phyloP scores from a whole-genome alignment of 1,140 invertebrate genomes.

The Bombyx mandarina region DNA sequence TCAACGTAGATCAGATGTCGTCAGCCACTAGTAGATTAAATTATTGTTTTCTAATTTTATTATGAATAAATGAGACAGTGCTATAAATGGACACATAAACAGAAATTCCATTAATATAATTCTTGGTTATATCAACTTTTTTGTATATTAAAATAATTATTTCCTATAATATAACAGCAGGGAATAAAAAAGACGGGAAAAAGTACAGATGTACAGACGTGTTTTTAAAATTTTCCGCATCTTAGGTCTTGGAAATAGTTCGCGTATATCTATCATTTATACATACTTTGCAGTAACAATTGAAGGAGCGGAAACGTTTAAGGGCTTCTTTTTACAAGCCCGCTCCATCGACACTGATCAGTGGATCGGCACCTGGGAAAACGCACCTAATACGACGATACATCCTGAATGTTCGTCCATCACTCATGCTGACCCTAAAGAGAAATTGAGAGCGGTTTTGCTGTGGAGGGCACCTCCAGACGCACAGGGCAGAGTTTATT shows the following conservation, averaged over 20 bases:
- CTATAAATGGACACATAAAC: no score
- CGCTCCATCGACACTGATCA: conserved; percentile 77
- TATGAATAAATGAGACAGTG: no score
- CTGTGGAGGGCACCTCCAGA: conserved; percentile 81
- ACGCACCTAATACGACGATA: conserved; percentile 79
- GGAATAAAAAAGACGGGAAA: not conserved
- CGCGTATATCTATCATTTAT: not conserved
- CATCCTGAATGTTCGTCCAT: conserved; percentile 84
- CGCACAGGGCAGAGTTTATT: conserved; percentile 78
- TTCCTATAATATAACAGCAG: not conserved
- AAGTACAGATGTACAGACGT: not conserved
- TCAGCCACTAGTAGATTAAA: no score
- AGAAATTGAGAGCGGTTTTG: conserved; percentile 80
- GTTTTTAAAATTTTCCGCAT: not conserved
- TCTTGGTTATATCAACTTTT: no score
- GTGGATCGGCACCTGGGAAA: conserved; percentile 81
- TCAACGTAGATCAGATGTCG: no score
- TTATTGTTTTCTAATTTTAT: no score
- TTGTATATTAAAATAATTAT: not conserved
- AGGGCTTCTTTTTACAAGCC: conserved; percentile 86
- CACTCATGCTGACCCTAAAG: conserved; percentile 83
- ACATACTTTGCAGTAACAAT: conserved; percentile 72
- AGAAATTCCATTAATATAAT: no score
- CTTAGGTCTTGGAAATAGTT: not conserved
- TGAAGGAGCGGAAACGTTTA: conserved; percentile 73